Base-by-base conservation (phyloP, 2,797 vertebrate species). In the Streptopelia turtur region DNA sequence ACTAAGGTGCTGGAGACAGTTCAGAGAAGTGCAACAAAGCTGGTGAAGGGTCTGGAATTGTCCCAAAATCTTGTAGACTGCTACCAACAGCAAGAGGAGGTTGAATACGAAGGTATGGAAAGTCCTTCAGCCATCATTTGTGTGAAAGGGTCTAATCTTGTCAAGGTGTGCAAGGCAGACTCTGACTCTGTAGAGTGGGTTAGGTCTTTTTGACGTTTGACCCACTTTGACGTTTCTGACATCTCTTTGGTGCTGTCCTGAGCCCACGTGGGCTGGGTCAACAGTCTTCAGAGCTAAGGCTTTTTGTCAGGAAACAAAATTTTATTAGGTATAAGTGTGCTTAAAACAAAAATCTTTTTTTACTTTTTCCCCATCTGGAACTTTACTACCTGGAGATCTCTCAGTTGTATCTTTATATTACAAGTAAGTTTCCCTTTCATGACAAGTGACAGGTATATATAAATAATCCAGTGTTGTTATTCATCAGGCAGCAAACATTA, bases 171-270 rank as follows among this genome's bases (percentile, higher is more conserved):
- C 24, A 9, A 14, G 37, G 75, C 22, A 59, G 31, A 25, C 3
- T 49, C 53, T 66, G 12, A 16, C 24, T 35, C 6, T 0, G 0
- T 27, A 27, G 0, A 0, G 15, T 22, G 11, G 3, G 8, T 28
- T 47, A 56, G 30, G 4, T 52, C 49, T 69, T n/a, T n/a, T n/a
- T n/a, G n/a, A n/a, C n/a, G n/a, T n/a, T n/a, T n/a, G n/a, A n/a
- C n/a, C n/a, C n/a, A n/a, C n/a, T n/a, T n/a, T n/a, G n/a, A n/a
- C n/a, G n/a, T 60, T 82, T 61, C 53, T 47, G 16, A 30, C 18
- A 47, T 14, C 6, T 53, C 11, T 75, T 63, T 45, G 10, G 22
- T 41, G 57, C 33, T 39, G 16, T 21, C 14, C 47, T 66, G 18
- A 70, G 31, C 22, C 16, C 28, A 2, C 16, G 9, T 53, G 37